phyloP scores from a whole-genome alignment of 1,140 invertebrate genomes.

The Pectinophora gossypiella region DNA sequence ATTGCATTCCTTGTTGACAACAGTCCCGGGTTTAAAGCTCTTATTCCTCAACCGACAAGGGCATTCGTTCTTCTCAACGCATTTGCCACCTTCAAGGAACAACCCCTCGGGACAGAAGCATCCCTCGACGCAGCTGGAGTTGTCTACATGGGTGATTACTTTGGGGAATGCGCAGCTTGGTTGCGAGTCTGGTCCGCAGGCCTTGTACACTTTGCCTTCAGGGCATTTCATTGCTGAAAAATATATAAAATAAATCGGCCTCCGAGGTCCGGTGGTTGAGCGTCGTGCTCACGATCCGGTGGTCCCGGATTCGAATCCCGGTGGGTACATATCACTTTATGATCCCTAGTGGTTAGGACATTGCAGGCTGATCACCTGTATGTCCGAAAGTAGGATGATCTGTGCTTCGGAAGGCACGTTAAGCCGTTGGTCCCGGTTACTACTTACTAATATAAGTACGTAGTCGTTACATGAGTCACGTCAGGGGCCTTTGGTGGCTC shows the following conservation, averaged over 20 bases:
- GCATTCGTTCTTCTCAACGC: slow-evolving; percentile 83
- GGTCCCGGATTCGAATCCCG: no score
- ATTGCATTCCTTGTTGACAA: slow-evolving; percentile 88
- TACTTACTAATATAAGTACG: no score
- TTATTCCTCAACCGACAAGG: slow-evolving; percentile 88
- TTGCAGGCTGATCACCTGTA: no score
- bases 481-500: no score
- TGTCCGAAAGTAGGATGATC: no score
- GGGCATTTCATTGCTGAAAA: slow-evolving; percentile 81
- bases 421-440: no score
- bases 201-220: slow-evolving; percentile 81
- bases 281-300: no score
- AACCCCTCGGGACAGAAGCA: slow-evolving; percentile 89
- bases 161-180: slow-evolving; percentile 58
- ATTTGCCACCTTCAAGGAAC: slow-evolving; percentile 83
- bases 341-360: no score
- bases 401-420: no score
- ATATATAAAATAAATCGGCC: neutral
- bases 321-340: no score
- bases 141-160: slow-evolving; percentile 23
- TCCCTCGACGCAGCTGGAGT: slow-evolving; percentile 85
- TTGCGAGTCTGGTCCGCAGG: slow-evolving; percentile 80
- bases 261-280: no score
- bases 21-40: slow-evolving; percentile 82
- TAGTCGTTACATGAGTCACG: no score